Conservation (phyloP, 2,113 vertebrate genomes). For the Corvus cornix region DNA sequence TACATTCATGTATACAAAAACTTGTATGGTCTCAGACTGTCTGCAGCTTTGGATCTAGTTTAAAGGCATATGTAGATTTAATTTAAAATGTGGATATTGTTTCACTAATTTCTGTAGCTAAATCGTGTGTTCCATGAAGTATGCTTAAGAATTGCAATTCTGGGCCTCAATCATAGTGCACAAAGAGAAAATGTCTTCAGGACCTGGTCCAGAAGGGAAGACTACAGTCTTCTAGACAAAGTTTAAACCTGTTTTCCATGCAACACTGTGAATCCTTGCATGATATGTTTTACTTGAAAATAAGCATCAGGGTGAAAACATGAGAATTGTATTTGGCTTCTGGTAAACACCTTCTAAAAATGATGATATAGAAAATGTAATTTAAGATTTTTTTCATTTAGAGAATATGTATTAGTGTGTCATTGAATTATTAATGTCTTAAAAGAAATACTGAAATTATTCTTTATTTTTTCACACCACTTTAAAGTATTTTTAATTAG, state of each 20-base stretch:
- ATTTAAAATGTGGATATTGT: background rate
- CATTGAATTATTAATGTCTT: background rate
- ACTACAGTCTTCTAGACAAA: background rate
- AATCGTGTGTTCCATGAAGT: background rate
- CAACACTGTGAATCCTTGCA: background rate
- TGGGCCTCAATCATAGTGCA: background rate
- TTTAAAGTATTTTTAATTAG: slow-evolving; percentile 32
- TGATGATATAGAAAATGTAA: background rate
- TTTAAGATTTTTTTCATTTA: background rate
- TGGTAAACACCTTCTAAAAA: background rate
- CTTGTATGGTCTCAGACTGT: background rate
- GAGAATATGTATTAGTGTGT: background rate
- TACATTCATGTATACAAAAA: background rate
- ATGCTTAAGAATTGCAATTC: background rate
- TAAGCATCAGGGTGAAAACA: background rate
- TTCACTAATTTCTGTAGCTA: background rate
- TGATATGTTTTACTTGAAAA: background rate
- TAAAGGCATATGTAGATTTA: background rate
- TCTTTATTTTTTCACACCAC: background rate
- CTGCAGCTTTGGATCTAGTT: background rate
- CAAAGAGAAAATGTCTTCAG: background rate
- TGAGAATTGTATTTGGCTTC: background rate
- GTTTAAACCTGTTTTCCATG: background rate
- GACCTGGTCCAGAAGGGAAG: background rate
- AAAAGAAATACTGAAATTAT: background rate